phyloP scores from a whole-genome alignment of 2,113 vertebrate genomes.

The Spilogale gracilis region DNA sequence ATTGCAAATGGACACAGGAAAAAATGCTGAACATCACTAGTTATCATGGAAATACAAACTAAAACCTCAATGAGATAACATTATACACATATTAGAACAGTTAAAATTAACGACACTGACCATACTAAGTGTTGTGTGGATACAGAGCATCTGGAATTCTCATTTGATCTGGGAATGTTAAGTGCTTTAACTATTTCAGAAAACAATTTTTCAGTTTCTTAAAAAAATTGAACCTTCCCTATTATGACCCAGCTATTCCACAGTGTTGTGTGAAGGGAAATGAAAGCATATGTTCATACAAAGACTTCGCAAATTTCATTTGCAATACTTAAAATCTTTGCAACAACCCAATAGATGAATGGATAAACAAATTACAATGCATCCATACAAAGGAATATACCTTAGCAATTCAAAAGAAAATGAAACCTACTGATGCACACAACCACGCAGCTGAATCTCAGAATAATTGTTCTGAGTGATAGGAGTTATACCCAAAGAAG shows the following conservation, averaged over 20 bases:
- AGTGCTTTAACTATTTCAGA: neutral
- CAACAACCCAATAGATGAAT: neutral
- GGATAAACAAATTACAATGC: neutral
- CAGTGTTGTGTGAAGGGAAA: neutral
- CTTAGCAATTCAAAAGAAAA: neutral
- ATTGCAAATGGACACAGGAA: neutral
- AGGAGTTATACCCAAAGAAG: neutral
- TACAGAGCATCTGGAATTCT: neutral
- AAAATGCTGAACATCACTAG: neutral
- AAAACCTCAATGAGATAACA: neutral
- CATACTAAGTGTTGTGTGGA: neutral
- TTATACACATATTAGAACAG: neutral
- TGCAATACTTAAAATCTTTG: neutral
- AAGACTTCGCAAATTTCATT: neutral
- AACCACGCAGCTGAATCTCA: neutral
- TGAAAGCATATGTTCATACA: neutral
- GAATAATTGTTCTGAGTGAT: neutral
- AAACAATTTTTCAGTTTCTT: neutral
- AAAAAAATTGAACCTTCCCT: neutral
- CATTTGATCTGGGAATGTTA: neutral
- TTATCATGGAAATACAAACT: neutral
- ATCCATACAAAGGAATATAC: neutral
- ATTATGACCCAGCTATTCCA: neutral
- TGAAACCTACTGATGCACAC: neutral
- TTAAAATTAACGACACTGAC: neutral